Percentiles rank a stretch among this genome's conserved stretches.
Evolutionary conservation across 2,888 invertebrate genomes (phyloP).

Genomic region (Gryllus longicercus): DNA sequence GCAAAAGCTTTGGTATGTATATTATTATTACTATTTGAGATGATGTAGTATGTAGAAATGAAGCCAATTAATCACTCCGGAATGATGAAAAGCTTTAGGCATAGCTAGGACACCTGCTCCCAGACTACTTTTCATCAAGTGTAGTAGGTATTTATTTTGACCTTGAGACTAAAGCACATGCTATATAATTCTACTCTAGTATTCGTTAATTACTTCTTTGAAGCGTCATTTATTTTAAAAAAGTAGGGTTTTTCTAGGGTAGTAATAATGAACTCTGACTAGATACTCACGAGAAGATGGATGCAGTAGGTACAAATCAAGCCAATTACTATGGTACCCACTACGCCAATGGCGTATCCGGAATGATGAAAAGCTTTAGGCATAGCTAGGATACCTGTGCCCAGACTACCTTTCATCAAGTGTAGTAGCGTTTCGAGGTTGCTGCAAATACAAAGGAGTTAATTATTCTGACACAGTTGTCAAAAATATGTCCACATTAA

Average conservation of each 20-base stretch:
- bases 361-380: constrained; percentile 81
- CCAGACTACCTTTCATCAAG: constrained; percentile 83
- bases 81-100: constrained; percentile 80
- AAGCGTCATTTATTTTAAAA: too few species aligned
- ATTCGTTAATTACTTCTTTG: too few species aligned
- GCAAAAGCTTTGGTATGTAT: too few species aligned
- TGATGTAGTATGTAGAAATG: constrained; percentile 89
- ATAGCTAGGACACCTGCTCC: constrained; percentile 91
- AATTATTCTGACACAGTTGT: constrained; percentile 12
- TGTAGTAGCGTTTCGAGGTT: constrained; percentile 78
- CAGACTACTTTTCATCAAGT: constrained; percentile 82
- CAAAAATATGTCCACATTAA: too few species aligned
- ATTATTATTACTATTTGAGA: too few species aligned
- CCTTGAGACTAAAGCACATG: too few species aligned
- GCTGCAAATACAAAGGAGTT: constrained; percentile 50
- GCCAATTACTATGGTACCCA: constrained; percentile 81
- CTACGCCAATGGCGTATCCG: constrained; percentile 73
- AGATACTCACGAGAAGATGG: constrained; percentile 72
- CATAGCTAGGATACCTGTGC: constrained; percentile 89
- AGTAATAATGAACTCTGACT: too few species aligned
- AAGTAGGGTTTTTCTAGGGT: too few species aligned
- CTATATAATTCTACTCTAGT: too few species aligned
- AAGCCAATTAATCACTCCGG: constrained; percentile 83
- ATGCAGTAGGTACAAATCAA: constrained; percentile 91
- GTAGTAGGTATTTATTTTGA: constrained; percentile 57